Base-by-base conservation (phyloP, 1,140 invertebrate species). In the Mercenaria mercenaria region DNA sequence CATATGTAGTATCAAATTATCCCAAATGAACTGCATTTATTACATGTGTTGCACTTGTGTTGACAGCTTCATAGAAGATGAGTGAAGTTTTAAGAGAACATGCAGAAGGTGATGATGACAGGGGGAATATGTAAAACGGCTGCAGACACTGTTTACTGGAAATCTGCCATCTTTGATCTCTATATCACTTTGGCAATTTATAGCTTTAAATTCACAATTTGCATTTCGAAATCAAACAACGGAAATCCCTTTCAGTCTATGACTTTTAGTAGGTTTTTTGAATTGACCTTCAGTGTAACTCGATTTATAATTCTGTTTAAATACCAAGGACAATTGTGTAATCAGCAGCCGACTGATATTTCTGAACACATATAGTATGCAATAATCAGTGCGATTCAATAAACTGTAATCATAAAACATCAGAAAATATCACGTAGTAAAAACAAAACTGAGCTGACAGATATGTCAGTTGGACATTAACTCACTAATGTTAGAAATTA, bases 371-470 rank as follows among this genome's bases (percentile, higher is more conserved):
- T 8, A 0, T 8, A 26, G 20, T 23, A 39, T 23, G 29, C 67
- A 72, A 72, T 18, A 72, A 18, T 18, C 34, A 50, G 76, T 79
- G 76, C 76, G 47, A 79, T 47, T 79, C 76, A 79, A 79, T 79
- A 79, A 79, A 79, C 50, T 37, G 29, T 23, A 52, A 79, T 79
- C n/a, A 34, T 79, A 79, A 79, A 79, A 56, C 76, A 79, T 79
- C 76, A 79, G 1, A n/a, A n/a, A 3, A 37, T 23, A 79, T 79
- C 76, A 79, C 76, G 76, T 26, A 39, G 34, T 72, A 72, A 79
- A 52, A 79, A 52, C 4, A 32, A 79, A 79, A 29, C 56, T n/a
- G 23, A 79, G 50, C 47, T 79, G 76, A 79, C 76, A 79, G 26
- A 37, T 34, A 20, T 79, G 76, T 79, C 76, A 79, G n/a, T 79